Conservation (phyloP, 2,888 invertebrate species). For the Nesidiocoris tenuis region DNA sequence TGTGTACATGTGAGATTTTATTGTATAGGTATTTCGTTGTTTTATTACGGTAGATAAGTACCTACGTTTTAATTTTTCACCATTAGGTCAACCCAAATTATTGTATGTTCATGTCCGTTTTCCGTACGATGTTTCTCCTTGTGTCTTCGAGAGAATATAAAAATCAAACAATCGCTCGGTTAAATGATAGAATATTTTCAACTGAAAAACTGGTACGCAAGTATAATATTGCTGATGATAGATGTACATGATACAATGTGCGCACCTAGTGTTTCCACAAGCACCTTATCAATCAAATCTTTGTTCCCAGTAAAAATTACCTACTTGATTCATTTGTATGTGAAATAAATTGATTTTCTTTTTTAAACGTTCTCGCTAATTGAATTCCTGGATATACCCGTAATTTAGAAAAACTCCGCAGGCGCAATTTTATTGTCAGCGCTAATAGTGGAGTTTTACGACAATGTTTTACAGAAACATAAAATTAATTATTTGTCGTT, state of each 20-base stretch:
- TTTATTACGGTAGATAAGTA: background rate
- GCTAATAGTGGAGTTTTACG: too few species aligned
- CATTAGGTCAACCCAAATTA: constrained; percentile 3
- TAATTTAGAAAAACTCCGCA: too few species aligned
- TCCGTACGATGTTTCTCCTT: constrained; percentile 20
- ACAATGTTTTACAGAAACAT: too few species aligned
- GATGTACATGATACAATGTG: constrained; percentile 43
- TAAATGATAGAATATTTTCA: constrained; percentile 34
- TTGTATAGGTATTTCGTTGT: background rate
- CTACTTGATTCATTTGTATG: constrained; percentile 44
- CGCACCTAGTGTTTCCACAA: constrained; percentile 44
- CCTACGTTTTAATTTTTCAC: background rate
- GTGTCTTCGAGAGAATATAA: background rate
- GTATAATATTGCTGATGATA: constrained; percentile 13
- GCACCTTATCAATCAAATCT: constrained; percentile 48
- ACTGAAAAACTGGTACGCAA: background rate
- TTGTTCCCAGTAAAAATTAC: constrained; percentile 46
- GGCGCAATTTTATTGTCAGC: too few species aligned
- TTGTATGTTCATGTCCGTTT: constrained; percentile 26
- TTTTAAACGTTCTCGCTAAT: too few species aligned
- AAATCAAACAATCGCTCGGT: constrained; percentile 37
- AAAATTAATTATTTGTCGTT: too few species aligned
- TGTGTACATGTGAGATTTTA: background rate
- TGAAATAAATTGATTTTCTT: constrained; percentile 45
- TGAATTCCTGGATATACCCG: too few species aligned